Conservation (phyloP, 2,113 vertebrate genomes). For the Nothocercus julius region DNA sequence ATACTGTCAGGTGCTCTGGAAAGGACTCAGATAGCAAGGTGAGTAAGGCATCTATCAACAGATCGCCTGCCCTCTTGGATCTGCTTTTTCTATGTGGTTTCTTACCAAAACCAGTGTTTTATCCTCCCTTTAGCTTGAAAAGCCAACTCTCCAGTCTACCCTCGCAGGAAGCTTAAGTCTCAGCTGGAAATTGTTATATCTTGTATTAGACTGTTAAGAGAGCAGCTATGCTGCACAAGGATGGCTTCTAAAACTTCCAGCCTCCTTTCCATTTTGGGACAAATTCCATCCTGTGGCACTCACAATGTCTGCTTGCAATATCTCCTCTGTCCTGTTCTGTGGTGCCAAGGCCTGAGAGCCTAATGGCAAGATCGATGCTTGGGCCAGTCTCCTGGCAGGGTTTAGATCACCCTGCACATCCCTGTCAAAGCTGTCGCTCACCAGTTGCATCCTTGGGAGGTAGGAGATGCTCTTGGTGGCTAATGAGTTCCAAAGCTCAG, state of each 20-base stretch:
- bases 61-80: neutral
- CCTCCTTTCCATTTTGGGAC: neutral
- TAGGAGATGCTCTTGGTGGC: neutral
- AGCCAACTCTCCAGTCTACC: neutral
- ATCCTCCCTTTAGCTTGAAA: neutral
- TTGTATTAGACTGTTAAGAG: neutral
- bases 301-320: neutral
- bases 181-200: neutral
- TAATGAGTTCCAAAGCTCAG: neutral
- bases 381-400: neutral
- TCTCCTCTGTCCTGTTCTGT: neutral
- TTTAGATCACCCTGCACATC: neutral
- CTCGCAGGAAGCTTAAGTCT: neutral
- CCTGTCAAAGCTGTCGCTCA: neutral
- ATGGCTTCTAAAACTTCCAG: neutral
- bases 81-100: neutral
- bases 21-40: neutral
- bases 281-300: neutral
- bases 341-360: neutral
- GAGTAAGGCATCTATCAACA: neutral
- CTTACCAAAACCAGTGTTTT: neutral
- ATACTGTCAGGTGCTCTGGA: neutral
- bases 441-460: fast-evolving
- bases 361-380: too few relatives aligned
- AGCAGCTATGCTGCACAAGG: neutral